Evolutionary conservation across 2,797 vertebrate genomes (phyloP).

Genomic region (Danio choprae): DNA sequence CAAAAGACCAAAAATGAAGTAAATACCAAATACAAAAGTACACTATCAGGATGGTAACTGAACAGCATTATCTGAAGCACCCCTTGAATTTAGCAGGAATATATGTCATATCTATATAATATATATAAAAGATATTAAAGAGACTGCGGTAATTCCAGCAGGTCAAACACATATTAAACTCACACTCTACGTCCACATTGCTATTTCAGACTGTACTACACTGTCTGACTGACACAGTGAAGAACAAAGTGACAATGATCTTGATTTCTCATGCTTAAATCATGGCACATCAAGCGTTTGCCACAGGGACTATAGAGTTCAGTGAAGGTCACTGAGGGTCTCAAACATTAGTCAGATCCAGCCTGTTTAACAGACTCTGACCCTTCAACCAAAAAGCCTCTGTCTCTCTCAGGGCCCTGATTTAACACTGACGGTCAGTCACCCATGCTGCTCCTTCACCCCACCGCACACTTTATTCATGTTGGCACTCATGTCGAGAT

Average conservation of each 20-base stretch:
- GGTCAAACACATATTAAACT: not conserved
- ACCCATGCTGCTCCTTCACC: conserved; percentile 11
- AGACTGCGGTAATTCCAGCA: not conserved
- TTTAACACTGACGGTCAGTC: conserved; percentile 7
- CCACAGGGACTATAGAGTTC: conserved; percentile 62
- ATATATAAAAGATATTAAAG: not conserved
- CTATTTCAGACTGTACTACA: not conserved
- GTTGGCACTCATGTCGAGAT: conserved; percentile 31
- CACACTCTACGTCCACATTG: not conserved
- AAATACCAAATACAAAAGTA: no score
- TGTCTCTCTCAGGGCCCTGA: conserved; percentile 6
- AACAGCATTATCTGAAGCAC: no score
- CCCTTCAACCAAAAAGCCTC: conserved; percentile 54
- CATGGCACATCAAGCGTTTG: conserved; percentile 64
- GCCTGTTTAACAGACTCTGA: conserved; percentile 23
- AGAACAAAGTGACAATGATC: not conserved
- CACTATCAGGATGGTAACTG: no score
- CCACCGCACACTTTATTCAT: conserved; percentile 23
- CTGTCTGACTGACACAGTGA: not conserved
- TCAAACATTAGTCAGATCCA: conserved; percentile 22
- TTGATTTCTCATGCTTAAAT: conserved; percentile 62
- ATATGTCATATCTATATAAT: no score
- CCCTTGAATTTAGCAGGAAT: no score
- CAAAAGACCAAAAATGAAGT: no score
- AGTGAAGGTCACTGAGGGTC: conserved; percentile 65